Evolutionary conservation across 2,113 vertebrate species (phyloP).

Genomic region (Atlantisia rogersi): DNA sequence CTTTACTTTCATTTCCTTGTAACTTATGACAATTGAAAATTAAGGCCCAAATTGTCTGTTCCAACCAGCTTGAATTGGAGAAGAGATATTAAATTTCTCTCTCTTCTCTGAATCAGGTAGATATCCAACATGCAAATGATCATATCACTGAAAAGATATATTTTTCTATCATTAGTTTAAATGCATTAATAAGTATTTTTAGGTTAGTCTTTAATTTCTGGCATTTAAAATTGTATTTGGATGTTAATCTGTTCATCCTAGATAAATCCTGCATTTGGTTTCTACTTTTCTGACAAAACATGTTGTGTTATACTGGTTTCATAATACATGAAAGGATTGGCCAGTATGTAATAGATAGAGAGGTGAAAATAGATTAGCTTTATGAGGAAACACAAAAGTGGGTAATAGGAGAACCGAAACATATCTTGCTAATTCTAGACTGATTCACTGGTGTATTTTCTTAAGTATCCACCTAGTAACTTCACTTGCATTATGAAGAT

Average conservation of each 20-base stretch:
- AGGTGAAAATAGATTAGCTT: background rate
- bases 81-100: background rate
- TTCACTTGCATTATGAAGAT: background rate
- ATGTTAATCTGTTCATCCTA: background rate
- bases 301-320: background rate
- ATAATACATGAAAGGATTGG: background rate
- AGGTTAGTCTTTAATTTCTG: background rate
- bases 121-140: background rate
- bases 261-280: background rate
- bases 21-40: background rate
- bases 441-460: background rate
- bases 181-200: background rate
- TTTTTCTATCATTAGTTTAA: background rate
- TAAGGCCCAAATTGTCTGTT: background rate
- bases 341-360: background rate
- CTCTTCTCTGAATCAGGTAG: background rate
- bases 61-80: background rate
- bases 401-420: background rate
- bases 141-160: background rate
- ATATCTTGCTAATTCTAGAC: background rate
- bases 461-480: background rate
- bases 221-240: background rate
- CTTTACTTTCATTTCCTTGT: background rate
- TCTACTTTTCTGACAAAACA: background rate
- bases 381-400: background rate